Base-by-base conservation (phyloP, 37 sponge, comb jelly and placozoan genomes). In the Theonella swinhoei region DNA sequence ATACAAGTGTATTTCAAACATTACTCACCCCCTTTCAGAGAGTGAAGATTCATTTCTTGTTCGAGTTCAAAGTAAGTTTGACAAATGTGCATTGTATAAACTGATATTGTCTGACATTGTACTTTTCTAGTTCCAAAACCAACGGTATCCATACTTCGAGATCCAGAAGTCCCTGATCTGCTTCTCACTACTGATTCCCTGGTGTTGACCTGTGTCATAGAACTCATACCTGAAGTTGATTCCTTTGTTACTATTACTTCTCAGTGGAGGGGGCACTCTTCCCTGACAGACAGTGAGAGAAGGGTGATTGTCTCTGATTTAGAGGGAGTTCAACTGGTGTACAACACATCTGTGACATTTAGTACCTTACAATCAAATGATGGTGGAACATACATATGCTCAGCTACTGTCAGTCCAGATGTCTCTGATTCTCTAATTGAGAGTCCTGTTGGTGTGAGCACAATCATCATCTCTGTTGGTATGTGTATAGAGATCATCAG, bases 71-170 rank as follows among this genome's bases (percentile, higher is more conserved):
- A 63, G 78, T 78, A 39, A 78, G 78, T 35, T 34, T 3, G 5
- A 5, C 4, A 63, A 3, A 32, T 32, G 19, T 3, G 31, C 3
- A 26, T n/a, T 65, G 11, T 65, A 29, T 26, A 7, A 8, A 5
- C 19, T n/a, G 7, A 24, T 26, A 5, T 24, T 23, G 29, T 29
- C 5, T 65, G 29, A 23, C 5, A 7, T 8, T 65, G 7, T 65
- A 29, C n/a, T 64, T 2, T 3, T 54, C 0, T 40, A 78, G 78
- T 78, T 64, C 78, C 78, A 23, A 2, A 39, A 32, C 78, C 78
- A 32, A 35, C 24, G 11, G 66, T 64, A 3, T 25, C 7, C 39
- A 39, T 78, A 17, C 19, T 63, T 17, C 37, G 28, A 24, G 19
- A 29, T 32, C 78, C 65, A 1, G 23, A 29, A 4, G 7, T 4